A percentile compares a stretch with the other conserved stretches of the same genome.
Evolutionary conservation across 1,140 invertebrate genomes (phyloP).

Genomic region (Tetraneura akinire): DNA sequence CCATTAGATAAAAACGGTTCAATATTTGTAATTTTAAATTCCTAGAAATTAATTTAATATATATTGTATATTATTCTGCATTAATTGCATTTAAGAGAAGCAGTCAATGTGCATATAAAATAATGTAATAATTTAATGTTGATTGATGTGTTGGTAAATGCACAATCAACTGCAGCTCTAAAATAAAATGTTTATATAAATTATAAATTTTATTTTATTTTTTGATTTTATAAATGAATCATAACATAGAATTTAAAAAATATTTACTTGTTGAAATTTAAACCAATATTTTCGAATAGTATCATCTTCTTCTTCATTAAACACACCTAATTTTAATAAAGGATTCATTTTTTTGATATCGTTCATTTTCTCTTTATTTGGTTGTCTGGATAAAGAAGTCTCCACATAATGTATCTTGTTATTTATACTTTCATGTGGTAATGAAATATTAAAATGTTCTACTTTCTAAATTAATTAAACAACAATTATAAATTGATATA

Average conservation of each 20-base stretch:
- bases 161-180: too few relatives aligned
- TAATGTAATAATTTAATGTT: too few relatives aligned
- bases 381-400: not conserved
- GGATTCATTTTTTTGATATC: slow-evolving; percentile 25
- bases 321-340: slow-evolving; percentile 9
- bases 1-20: slow-evolving; percentile 12
- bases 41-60: slow-evolving; percentile 11
- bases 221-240: too few relatives aligned
- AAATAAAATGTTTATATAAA: too few relatives aligned
- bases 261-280: slow-evolving; percentile 34
- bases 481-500: not conserved
- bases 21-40: slow-evolving; percentile 22
- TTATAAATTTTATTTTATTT: too few relatives aligned
- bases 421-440: not conserved
- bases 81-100: too few relatives aligned
- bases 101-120: too few relatives aligned
- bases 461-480: slow-evolving; percentile 8
- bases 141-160: too few relatives aligned
- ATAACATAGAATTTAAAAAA: too few relatives aligned
- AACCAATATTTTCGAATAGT: slow-evolving; percentile 15
- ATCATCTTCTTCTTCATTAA: slow-evolving; percentile 17
- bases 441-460: not conserved
- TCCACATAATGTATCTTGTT: slow-evolving; percentile 36
- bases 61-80: too few relatives aligned
- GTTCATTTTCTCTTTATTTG: not conserved